These are phyloP conservation scores for Orchestia grillus DNA, from an alignment of 1,140 invertebrate species.

Conservation along the genomic window DNA sequence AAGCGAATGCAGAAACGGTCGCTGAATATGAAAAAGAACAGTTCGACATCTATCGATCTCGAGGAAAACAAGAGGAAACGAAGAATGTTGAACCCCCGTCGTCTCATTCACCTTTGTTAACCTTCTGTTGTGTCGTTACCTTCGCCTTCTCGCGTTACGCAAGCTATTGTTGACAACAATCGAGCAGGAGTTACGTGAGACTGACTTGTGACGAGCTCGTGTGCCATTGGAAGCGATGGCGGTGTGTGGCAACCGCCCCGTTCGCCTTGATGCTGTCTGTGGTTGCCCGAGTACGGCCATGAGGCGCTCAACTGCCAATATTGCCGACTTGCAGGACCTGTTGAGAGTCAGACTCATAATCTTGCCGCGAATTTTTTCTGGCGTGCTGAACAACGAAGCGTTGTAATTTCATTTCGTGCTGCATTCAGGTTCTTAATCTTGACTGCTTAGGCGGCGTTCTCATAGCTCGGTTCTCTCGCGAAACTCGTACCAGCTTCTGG, in stretches of 20 bases:
- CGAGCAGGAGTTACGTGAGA: not conserved
- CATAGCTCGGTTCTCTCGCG: not conserved
- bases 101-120: not conserved
- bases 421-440: not conserved
- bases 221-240: not conserved
- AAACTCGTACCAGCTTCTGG: no score
- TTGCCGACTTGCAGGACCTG: not conserved
- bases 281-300: not conserved
- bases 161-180: not conserved
- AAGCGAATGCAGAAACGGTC: not conserved
- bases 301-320: not conserved
- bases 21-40: not conserved
- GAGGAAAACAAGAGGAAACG: not conserved
- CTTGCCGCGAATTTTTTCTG: not conserved
- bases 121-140: not conserved
- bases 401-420: not conserved
- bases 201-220: no score
- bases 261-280: not conserved
- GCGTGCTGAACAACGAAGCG: not conserved
- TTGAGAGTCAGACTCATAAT: not conserved
- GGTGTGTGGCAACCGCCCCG: not conserved
- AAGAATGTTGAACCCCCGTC: not conserved
- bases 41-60: not conserved
- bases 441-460: not conserved
- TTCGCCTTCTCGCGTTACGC: constrained; percentile 4